Percentiles rank a stretch among this genome's conserved stretches.
Conservation (phyloP, 2,888 invertebrate species). For the Lumbricus terrestris region DNA sequence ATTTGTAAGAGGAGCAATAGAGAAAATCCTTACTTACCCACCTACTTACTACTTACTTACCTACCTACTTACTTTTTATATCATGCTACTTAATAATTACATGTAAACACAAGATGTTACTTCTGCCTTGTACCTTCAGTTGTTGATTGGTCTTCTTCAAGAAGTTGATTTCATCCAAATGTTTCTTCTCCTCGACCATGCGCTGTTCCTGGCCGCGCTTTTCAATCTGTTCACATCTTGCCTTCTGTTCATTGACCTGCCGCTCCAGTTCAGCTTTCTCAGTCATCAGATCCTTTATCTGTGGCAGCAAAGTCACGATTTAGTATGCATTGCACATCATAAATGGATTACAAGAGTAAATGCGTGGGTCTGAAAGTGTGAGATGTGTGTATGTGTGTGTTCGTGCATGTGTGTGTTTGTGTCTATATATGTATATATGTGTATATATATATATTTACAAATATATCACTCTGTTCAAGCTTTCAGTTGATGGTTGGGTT, state of each 20-base stretch:
- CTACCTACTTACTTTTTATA: too few relatives aligned
- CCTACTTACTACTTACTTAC: too few relatives aligned
- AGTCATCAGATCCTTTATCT: slow-evolving; percentile 65
- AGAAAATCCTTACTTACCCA: too few relatives aligned
- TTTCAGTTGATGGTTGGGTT: too few relatives aligned
- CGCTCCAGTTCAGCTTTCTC: slow-evolving; percentile 80
- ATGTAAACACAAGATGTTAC: too few relatives aligned
- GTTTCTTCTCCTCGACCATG: slow-evolving; percentile 86
- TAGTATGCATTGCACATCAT: neutral
- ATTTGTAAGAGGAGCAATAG: too few relatives aligned
- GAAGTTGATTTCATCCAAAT: slow-evolving; percentile 86
- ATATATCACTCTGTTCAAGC: too few relatives aligned
- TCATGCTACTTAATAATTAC: too few relatives aligned
- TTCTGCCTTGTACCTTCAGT: slow-evolving; percentile 73
- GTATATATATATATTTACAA: too few relatives aligned
- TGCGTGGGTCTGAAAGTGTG: neutral
- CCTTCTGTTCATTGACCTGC: slow-evolving; percentile 63
- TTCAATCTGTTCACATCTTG: slow-evolving; percentile 60
- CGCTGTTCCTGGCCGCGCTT: slow-evolving; percentile 70
- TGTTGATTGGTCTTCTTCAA: slow-evolving; percentile 91
- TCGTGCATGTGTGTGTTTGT: too few relatives aligned
- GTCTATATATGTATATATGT: too few relatives aligned
- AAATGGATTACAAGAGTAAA: neutral
- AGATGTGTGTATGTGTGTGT: too few relatives aligned
- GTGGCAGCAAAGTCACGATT: neutral